These are phyloP conservation scores for Lepus townsendii DNA, from an alignment of 2,797 vertebrate genomes.

Conservation along the genomic window DNA sequence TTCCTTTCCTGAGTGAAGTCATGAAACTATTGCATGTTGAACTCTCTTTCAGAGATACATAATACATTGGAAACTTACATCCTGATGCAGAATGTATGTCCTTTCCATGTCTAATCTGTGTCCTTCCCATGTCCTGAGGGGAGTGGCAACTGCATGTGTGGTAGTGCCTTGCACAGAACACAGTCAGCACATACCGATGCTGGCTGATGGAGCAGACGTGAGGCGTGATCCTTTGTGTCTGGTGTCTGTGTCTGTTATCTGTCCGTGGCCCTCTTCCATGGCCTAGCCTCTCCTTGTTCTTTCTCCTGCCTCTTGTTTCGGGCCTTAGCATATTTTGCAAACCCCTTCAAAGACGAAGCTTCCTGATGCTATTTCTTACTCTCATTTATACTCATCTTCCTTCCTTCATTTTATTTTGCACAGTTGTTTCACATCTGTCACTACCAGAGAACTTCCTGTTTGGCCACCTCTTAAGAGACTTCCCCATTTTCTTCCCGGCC, in stretches of 20 bases:
- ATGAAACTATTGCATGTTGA: not conserved
- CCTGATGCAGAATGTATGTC: no score
- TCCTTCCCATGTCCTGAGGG: not conserved
- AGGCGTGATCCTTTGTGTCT: not conserved
- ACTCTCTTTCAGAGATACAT: not conserved
- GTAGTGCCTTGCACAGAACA: not conserved
- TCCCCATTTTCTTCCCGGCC: conserved; percentile 61
- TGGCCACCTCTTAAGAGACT: conserved; percentile 47
- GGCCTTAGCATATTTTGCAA: not conserved
- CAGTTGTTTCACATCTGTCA: conserved; percentile 39
- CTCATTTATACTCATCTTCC: not conserved
- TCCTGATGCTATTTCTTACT: not conserved
- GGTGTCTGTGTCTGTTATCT: fast-evolving
- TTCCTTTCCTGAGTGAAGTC: not conserved
- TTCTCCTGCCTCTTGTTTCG: not conserved
- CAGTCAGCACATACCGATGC: not conserved
- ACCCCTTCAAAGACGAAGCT: not conserved
- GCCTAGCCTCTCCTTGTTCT: not conserved
- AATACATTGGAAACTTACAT: not conserved
- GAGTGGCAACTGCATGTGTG: no score
- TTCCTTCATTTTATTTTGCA: not conserved
- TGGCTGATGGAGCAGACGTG: no score
- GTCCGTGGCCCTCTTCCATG: not conserved
- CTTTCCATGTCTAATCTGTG: no score
- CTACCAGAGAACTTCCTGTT: conserved; percentile 63